A percentile compares a stretch with the other conserved stretches of the same genome.
These are phyloP conservation scores for Apodemia zela DNA, from an alignment of 2,888 invertebrate genomes.

Conservation along the genomic window DNA sequence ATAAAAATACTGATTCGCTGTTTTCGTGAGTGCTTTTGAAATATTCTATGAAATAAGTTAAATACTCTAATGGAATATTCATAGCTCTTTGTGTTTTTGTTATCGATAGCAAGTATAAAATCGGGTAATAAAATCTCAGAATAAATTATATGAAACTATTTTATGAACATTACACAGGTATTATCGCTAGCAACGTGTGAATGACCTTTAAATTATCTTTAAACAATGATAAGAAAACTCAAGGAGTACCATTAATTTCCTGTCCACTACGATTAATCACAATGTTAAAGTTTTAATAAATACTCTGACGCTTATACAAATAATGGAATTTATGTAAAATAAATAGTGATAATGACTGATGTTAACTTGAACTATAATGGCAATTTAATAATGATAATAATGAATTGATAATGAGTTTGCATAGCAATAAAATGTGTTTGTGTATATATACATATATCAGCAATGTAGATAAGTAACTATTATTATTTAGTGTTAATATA, in stretches of 20 bases:
- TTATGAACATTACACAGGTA: neutral
- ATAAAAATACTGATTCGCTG: constrained; percentile 48
- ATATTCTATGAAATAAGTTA: constrained; percentile 21
- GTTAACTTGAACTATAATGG: constrained; percentile 6
- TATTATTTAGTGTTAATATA: neutral
- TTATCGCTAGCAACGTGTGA: constrained; percentile 11
- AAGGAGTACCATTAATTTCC: constrained; percentile 9
- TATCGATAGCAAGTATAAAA: neutral
- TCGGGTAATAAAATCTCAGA: neutral
- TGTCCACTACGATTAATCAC: constrained; percentile 1
- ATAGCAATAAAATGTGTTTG: constrained; percentile 10
- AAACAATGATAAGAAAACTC: constrained; percentile 10
- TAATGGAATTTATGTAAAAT: constrained; percentile 12
- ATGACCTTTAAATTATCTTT: constrained; percentile 11
- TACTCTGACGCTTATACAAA: constrained; percentile 2
- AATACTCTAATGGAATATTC: constrained; percentile 3
- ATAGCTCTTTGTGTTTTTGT: neutral
- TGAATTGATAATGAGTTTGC: constrained; percentile 2
- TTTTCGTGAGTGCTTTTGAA: constrained; percentile 30
- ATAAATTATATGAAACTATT: neutral
- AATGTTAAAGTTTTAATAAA: neutral
- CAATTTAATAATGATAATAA: constrained; percentile 13
- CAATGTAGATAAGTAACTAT: neutral
- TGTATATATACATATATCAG: neutral
- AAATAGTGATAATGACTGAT: constrained; percentile 6